A percentile compares a stretch with the other conserved stretches of the same genome.
phyloP scores from a whole-genome alignment of 2,888 invertebrate species.

The Amphimallon solstitiale region DNA sequence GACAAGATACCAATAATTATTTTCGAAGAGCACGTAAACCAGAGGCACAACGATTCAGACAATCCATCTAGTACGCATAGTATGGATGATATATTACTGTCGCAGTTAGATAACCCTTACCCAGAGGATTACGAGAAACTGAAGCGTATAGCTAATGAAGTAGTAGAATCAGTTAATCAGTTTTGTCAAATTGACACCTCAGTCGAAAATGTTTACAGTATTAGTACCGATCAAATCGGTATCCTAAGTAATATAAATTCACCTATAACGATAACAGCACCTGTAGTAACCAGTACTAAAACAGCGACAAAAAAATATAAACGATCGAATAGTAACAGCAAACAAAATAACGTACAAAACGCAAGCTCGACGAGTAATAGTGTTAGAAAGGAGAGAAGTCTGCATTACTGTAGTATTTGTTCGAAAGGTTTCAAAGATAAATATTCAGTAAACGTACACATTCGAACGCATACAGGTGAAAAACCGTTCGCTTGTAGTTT shows the following conservation, averaged over 20 bases:
- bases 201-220: conserved; percentile 68
- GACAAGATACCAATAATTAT: conserved; percentile 59
- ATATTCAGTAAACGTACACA: conserved; percentile 97
- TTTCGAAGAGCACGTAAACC: conserved; percentile 56
- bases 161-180: conserved; percentile 80
- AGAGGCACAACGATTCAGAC: conserved; percentile 62
- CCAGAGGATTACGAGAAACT: conserved; percentile 87
- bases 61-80: conserved; percentile 65
- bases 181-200: conserved; percentile 68
- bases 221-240: conserved; percentile 58
- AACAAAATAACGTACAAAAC: conserved; percentile 56
- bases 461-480: conserved; percentile 97
- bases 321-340: conserved; percentile 64
- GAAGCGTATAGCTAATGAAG: conserved; percentile 84
- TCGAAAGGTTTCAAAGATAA: conserved; percentile 95
- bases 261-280: conserved; percentile 63
- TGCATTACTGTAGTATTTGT: conserved; percentile 93
- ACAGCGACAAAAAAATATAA: conserved; percentile 76
- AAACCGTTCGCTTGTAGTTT: conserved; percentile 96
- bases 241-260: conserved; percentile 59
- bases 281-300: conserved; percentile 72
- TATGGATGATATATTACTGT: conserved; percentile 76
- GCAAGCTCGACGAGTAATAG: conserved; percentile 75
- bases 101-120: conserved; percentile 74
- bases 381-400: conserved; percentile 85